Conservation (phyloP, 2,797 vertebrate genomes). For the Sebastolobus altivelis region DNA sequence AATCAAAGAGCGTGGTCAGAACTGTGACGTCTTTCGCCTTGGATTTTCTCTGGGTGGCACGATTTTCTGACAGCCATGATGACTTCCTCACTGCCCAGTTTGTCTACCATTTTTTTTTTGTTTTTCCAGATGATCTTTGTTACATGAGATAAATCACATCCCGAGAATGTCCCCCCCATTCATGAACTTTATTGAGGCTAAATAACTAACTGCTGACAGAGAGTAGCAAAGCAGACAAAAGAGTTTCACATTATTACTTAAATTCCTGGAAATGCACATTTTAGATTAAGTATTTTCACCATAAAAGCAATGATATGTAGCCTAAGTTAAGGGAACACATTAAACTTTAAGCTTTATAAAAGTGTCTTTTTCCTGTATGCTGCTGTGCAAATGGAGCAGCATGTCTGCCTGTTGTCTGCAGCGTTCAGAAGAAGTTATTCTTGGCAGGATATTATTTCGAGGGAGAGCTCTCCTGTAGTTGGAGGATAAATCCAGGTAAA, state of each 20-base stretch:
- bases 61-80: conserved; percentile 34
- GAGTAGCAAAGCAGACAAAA: not conserved
- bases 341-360: conserved; percentile 7
- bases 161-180: no score
- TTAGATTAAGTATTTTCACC: not conserved
- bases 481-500: conserved; percentile 81
- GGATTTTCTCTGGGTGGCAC: conserved; percentile 28
- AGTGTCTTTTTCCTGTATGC: conserved; percentile 34
- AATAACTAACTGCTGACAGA: conserved; percentile 13
- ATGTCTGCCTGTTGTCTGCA: conserved; percentile 64
- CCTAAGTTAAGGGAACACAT: not conserved
- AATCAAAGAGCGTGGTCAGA: conserved; percentile 33
- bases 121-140: not conserved
- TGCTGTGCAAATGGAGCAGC: conserved; percentile 27
- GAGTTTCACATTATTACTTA: not conserved
- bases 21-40: conserved; percentile 41
- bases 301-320: not conserved
- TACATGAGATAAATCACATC: no score
- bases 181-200: not conserved
- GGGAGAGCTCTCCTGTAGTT: conserved; percentile 71
- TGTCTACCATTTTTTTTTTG: not conserved
- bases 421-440: conserved; percentile 73
- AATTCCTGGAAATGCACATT: conserved; percentile 5
- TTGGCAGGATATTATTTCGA: conserved; percentile 81
- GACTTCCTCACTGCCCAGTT: conserved; percentile 23